These are phyloP conservation scores for Chrysodeixis includens DNA, from an alignment of 2,888 invertebrate species.

Conservation along the genomic window DNA sequence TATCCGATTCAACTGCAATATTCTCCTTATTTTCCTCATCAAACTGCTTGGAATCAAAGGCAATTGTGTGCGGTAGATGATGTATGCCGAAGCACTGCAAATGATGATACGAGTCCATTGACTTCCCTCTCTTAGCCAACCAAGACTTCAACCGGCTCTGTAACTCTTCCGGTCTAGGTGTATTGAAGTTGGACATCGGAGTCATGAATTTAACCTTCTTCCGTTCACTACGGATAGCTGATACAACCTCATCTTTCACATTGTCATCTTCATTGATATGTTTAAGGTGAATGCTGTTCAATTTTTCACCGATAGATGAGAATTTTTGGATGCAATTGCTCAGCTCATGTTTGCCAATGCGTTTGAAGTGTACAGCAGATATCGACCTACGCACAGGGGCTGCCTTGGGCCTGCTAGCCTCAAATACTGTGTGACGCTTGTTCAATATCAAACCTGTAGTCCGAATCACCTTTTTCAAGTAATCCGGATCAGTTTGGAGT, in stretches of 20 bases:
- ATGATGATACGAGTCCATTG: conserved; percentile 84
- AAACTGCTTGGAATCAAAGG: conserved; percentile 55
- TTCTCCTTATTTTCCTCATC: conserved; percentile 88
- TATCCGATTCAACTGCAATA: conserved; percentile 78
- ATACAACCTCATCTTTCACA: conserved; percentile 70
- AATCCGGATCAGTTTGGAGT: conserved; percentile 70
- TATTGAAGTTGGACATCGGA: conserved; percentile 74
- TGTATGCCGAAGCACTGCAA: conserved; percentile 87
- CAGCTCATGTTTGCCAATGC: conserved; percentile 74
- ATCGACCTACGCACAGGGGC: conserved; percentile 78
- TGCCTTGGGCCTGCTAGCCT: conserved; percentile 52
- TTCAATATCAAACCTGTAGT: conserved; percentile 67
- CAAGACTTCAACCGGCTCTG: conserved; percentile 83
- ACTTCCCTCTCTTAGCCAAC: conserved; percentile 86
- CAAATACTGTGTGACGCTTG: conserved; percentile 72
- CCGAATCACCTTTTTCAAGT: conserved; percentile 70
- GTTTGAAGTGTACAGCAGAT: conserved; percentile 85
- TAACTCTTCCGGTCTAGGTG: conserved; percentile 80
- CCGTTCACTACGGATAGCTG: conserved; percentile 81
- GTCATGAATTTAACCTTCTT: conserved; percentile 83
- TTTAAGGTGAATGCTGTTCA: conserved; percentile 71
- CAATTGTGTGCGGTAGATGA: conserved; percentile 60
- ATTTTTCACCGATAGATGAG: conserved; percentile 80
- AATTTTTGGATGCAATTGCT: conserved; percentile 81
- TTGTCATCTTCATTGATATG: conserved; percentile 75